Base-by-base conservation (phyloP, 2,113 vertebrate genomes). In the Ceyx cyanopectus region DNA sequence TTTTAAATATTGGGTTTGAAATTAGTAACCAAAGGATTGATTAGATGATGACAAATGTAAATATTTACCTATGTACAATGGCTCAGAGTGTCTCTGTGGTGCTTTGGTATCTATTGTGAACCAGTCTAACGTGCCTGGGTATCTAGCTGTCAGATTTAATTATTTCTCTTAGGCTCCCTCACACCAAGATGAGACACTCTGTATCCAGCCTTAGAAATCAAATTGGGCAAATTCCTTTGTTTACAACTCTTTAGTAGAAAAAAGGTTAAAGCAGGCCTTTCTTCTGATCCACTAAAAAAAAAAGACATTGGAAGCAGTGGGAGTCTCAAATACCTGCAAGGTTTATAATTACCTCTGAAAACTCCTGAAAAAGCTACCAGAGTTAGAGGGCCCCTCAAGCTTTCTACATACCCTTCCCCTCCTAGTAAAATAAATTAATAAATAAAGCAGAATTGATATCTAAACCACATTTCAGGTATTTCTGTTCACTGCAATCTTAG, bases 1-100 rank as follows among this genome's bases (percentile, higher is more conserved):
- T 87, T 90, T 78, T 57, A 78, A 93, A 81, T 81, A 78, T 45
- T 75, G 61, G 9, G 9, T 68, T 93, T 93, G 86, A 41, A 87
- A 90, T 77, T 51, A 94, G 81, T 61, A 90, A 68, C 7, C 12
- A 84, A 81, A 85, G 19, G 21, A 81, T 48, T 50, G 21, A 81
- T 48, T 50, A 77, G n/a, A 54, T 72, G n/a, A 81, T 14, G 43
- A 67, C 45, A 81, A 69, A 82, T 58, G 53, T 79, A 92, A 90
- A 87, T 89, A 88, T 81, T 88, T 83, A 87, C 60, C 41, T 73
- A 18, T 3, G 30, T 54, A 63, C 66, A 67, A 61, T 20, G 24
- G 68, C 41, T 86, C 79, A 84, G 56, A 68, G 37, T 56, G 40
- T 48, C 34, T 87, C 57, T 1, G 1, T 78, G 53, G 65, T 15